Percentiles rank a stretch among this genome's conserved stretches.
These are phyloP conservation scores for Australoheros scitulus DNA, from an alignment of 2,113 vertebrate genomes.

Conservation along the genomic window DNA sequence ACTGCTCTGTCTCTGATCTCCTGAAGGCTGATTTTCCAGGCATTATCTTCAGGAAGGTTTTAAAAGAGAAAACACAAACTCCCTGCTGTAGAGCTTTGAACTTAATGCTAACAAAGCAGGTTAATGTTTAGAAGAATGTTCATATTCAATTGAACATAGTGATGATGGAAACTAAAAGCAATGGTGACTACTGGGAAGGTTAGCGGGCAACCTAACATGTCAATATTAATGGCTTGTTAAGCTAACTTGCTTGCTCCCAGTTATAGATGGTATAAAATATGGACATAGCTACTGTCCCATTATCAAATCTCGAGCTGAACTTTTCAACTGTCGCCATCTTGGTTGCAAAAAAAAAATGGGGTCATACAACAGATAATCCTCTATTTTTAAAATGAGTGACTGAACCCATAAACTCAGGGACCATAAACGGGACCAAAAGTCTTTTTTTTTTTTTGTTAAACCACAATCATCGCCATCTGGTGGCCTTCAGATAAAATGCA, in stretches of 20 bases:
- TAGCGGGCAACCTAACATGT: not conserved
- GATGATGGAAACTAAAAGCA: accelerated
- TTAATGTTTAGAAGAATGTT: not conserved
- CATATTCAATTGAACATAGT: not conserved
- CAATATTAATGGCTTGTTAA: not conserved
- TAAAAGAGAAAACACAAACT: not conserved
- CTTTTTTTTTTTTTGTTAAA: not conserved
- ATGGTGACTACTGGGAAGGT: not conserved
- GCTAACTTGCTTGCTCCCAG: not conserved
- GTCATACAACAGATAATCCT: not conserved
- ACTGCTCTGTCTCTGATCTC: not conserved
- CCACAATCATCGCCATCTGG: not conserved
- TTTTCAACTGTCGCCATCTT: not conserved
- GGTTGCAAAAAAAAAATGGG: not conserved
- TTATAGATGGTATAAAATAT: not conserved
- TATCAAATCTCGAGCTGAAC: not conserved
- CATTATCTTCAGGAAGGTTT: not conserved
- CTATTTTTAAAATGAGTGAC: not conserved
- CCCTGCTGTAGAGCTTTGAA: not conserved
- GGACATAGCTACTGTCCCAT: not conserved
- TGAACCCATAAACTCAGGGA: not conserved
- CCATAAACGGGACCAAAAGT: not conserved
- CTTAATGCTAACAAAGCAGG: not conserved
- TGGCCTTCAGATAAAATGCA: not conserved
- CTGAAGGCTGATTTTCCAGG: not conserved